Evolutionary conservation across 2,888 invertebrate species (phyloP), one percentile per base, ranked within the genome.

Genomic region (Miltochrista miniata): DNA sequence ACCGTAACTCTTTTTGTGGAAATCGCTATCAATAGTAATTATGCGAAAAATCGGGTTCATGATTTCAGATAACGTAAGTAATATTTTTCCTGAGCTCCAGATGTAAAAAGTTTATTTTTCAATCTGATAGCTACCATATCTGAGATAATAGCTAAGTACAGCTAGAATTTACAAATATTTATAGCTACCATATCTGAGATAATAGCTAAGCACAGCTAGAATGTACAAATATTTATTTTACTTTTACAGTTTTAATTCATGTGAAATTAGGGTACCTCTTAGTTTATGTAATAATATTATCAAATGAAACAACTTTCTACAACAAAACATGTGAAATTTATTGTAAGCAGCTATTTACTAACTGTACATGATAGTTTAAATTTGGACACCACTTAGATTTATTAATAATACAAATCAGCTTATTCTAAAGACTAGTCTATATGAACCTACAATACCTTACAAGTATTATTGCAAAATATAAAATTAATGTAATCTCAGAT

Each of bases 1-100:
- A 63, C 64, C 0, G n/a, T 88, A 10, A 74, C 74, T 3, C 72
- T 92, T 33, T 29, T 78, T 1, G 40, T 79, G 33, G 88, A 88
- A 76, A 59, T 81, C 3, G 4, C 77, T 37, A 35, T 64, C 0
- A 69, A 66, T 10, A 69, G 56, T 12, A 48, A 61, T 10, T 72
- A 57, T 47, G n/a, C 76, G 0, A 61, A 69, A 35, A 58, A 36
- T 24, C 18, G 18, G 18, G 2, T 24, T 24, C 2, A 24, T 24
- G 5, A 24, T 2, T 24, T 24, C 18, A 24, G 18, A 24, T 4
- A 24, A 24, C 2, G 18, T 24, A 24, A 24, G 18, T 54, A 48
- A 45, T 24, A 37, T 18, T 11, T 24, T n/a, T 1, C 8, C 30
- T 29, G 13, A 31, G 0, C 7, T 33, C 11, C 1, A 7, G n/a